Evolutionary conservation across 2,888 invertebrate genomes (phyloP).

Genomic region (Lumbricus terrestris): DNA sequence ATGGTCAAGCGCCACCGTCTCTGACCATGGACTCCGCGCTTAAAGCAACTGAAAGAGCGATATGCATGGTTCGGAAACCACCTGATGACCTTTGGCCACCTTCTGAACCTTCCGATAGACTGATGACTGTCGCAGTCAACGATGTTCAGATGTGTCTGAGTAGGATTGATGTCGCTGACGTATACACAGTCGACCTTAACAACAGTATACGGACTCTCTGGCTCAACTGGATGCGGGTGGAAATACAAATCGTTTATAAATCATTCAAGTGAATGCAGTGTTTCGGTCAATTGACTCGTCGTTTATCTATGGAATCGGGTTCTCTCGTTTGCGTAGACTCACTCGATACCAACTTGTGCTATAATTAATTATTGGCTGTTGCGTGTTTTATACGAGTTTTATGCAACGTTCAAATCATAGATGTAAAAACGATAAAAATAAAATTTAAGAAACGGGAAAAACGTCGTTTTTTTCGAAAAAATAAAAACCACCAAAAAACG

Average conservation of each 20-base stretch:
- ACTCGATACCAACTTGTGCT: too few relatives aligned
- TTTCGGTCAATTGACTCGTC: not conserved
- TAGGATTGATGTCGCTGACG: not conserved
- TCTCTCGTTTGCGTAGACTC: too few relatives aligned
- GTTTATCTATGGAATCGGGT: not conserved
- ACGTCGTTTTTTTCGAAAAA: too few relatives aligned
- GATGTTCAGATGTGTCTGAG: not conserved
- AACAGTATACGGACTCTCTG: not conserved
- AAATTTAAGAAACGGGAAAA: too few relatives aligned
- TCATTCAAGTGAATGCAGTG: too few relatives aligned
- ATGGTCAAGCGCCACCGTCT: not conserved
- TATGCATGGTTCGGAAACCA: not conserved
- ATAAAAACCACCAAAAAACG: too few relatives aligned
- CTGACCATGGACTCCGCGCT: not conserved
- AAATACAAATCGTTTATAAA: not conserved
- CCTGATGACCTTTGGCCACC: not conserved
- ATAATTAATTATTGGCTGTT: too few relatives aligned
- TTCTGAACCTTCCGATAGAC: not conserved
- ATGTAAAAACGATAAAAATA: too few relatives aligned
- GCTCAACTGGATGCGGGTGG: not conserved
- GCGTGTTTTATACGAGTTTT: too few relatives aligned
- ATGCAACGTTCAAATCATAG: too few relatives aligned
- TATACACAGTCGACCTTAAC: not conserved
- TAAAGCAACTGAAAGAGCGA: not conserved
- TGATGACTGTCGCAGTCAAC: not conserved